A percentile compares a stretch with the other conserved stretches of the same genome.
phyloP scores from a whole-genome alignment of 2,797 vertebrate genomes.

The Sorex maritimensis region DNA sequence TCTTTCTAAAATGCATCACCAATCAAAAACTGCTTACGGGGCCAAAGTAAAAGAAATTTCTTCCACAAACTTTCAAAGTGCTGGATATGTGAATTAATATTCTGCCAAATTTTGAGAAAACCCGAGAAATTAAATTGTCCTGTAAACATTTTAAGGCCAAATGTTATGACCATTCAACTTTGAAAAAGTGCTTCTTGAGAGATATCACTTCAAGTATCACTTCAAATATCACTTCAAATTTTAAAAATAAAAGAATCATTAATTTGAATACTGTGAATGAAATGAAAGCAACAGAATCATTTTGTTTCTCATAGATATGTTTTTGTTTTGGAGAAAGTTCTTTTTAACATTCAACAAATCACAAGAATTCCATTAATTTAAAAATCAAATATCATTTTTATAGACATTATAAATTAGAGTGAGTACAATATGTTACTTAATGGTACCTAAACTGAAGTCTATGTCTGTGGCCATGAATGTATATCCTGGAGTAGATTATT shows the following conservation, averaged over 20 bases:
- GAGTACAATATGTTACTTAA: neutral
- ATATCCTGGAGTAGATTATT: neutral
- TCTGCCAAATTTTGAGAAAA: constrained; percentile 37
- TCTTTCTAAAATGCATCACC: constrained; percentile 45
- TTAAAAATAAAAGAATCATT: neutral
- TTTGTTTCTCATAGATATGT: neutral
- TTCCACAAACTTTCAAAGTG: neutral
- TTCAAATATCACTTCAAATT: neutral
- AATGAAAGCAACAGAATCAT: constrained; percentile 4
- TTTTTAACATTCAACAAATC: neutral
- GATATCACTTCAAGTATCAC: neutral
- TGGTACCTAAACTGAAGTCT: neutral
- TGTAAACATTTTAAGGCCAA: constrained; percentile 33
- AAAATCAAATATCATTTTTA: neutral
- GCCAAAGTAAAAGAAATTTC: constrained; percentile 12
- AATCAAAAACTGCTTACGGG: constrained; percentile 48
- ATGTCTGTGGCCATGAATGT: neutral
- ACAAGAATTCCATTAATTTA: neutral
- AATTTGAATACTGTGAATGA: neutral
- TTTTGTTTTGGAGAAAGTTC: constrained; percentile 1
- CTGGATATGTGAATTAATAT: constrained; percentile 27
- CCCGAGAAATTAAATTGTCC: neutral
- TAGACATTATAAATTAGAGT: neutral
- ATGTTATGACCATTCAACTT: neutral
- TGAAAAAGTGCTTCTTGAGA: neutral